Evolutionary conservation across 2,797 vertebrate species (phyloP).

Genomic region (Rhinoraja longicauda): DNA sequence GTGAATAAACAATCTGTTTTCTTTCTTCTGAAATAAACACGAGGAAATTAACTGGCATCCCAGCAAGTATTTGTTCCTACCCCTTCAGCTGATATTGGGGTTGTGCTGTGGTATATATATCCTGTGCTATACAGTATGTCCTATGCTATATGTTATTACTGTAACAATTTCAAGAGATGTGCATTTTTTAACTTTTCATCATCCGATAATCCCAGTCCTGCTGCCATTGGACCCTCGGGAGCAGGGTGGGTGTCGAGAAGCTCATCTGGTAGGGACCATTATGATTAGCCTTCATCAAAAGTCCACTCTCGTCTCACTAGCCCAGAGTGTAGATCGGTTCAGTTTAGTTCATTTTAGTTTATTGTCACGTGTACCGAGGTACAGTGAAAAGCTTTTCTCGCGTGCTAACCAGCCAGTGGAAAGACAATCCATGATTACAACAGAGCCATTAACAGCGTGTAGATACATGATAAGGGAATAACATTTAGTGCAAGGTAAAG

Average conservation of each 20-base stretch:
- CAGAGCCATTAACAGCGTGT: too few relatives aligned
- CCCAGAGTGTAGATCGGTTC: too few relatives aligned
- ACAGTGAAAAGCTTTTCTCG: too few relatives aligned
- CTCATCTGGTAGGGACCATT: not conserved
- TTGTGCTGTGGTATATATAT: not conserved
- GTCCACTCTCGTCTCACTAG: not conserved
- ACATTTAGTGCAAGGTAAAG: too few relatives aligned
- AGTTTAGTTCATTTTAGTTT: too few relatives aligned
- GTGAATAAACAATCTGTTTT: not conserved
- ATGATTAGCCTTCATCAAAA: not conserved
- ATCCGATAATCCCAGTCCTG: not conserved
- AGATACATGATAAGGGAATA: too few relatives aligned
- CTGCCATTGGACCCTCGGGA: not conserved
- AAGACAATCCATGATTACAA: too few relatives aligned
- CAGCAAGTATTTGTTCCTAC: not conserved
- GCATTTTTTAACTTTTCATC: not conserved
- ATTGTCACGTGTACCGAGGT: too few relatives aligned
- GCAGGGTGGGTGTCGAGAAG: not conserved
- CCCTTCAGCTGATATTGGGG: not conserved
- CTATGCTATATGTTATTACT: not conserved
- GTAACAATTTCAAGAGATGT: not conserved
- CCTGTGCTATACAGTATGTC: not conserved
- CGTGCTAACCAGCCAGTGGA: too few relatives aligned
- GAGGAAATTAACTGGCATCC: not conserved
- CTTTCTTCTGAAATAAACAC: not conserved